These are phyloP conservation scores for Tethya wilhelma DNA, from an alignment of 37 sponge, comb jelly and placozoan species.

Conservation along the genomic window DNA sequence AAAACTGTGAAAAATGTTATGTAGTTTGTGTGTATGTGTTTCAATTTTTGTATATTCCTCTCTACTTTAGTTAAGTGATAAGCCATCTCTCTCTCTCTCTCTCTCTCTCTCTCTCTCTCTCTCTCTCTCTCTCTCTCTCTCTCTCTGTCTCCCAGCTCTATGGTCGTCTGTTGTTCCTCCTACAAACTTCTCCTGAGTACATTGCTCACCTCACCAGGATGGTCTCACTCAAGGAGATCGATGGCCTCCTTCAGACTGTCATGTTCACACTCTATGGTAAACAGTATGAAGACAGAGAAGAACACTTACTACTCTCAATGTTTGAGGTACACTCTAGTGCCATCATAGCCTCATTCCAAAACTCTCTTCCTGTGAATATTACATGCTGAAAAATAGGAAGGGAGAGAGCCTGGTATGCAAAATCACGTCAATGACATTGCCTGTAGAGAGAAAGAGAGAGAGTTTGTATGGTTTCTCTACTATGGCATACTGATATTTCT, in stretches of 20 bases:
- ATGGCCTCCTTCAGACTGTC: conserved; percentile 85
- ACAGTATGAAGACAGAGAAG: conserved; percentile 93
- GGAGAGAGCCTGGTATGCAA: too few species aligned
- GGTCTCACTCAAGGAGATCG: conserved; percentile 86
- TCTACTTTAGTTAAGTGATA: too few species aligned
- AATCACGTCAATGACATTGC: too few species aligned
- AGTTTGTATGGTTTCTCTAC: too few species aligned
- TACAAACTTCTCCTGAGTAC: conserved; percentile 89
- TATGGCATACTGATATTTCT: too few species aligned
- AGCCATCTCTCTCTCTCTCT: neutral
- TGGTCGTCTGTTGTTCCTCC: conserved; percentile 80
- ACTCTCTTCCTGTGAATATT: too few species aligned
- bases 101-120: neutral
- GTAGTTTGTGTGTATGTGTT: too few species aligned
- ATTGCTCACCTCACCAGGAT: conserved; percentile 81
- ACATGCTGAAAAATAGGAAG: too few species aligned
- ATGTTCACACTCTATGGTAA: conserved; percentile 95
- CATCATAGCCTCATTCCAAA: too few species aligned
- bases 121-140: neutral
- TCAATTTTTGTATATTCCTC: too few species aligned
- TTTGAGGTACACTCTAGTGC: conserved; percentile 85
- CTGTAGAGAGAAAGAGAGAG: too few species aligned
- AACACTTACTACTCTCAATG: conserved; percentile 86
- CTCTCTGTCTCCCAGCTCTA: conserved; percentile 56
- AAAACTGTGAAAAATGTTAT: too few species aligned